These are phyloP conservation scores for Callipepla squamata DNA, from an alignment of 2,113 vertebrate species.

Conservation along the genomic window DNA sequence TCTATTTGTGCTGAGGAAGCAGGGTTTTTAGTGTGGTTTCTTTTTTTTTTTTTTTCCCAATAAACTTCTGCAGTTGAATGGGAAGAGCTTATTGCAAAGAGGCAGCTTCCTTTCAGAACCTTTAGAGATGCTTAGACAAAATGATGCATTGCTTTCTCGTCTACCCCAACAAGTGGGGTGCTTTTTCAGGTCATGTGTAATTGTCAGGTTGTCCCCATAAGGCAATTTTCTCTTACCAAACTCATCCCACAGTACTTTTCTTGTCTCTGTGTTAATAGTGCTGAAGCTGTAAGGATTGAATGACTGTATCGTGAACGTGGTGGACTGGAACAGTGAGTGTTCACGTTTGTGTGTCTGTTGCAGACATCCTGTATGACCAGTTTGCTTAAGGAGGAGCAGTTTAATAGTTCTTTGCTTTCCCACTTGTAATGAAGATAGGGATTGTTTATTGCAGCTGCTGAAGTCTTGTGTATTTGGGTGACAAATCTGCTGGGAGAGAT, in stretches of 20 bases:
- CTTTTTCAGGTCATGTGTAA: accelerated
- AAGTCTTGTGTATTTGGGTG: not conserved
- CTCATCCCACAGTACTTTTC: accelerated
- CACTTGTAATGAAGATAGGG: not conserved
- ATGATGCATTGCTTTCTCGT: not conserved
- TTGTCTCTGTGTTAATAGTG: accelerated
- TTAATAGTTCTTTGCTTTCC: not conserved
- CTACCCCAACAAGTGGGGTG: accelerated
- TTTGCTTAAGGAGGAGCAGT: not conserved
- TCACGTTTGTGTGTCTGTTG: not conserved
- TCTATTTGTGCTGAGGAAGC: not conserved
- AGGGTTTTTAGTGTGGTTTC: not conserved
- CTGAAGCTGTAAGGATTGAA: not conserved
- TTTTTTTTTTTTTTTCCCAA: not conserved
- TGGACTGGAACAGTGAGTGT: not conserved
- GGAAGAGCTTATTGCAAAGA: not conserved
- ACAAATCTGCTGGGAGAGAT: not conserved
- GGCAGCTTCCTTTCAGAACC: not conserved
- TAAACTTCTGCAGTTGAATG: not conserved
- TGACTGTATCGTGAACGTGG: accelerated
- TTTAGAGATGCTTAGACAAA: not conserved
- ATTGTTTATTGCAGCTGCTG: conserved; percentile 2
- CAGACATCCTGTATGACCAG: not conserved
- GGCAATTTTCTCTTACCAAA: not conserved
- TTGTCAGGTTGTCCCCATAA: not conserved